These are phyloP conservation scores for Odocoileus virginianus DNA, from an alignment of 2,113 vertebrate species.

Conservation along the genomic window DNA sequence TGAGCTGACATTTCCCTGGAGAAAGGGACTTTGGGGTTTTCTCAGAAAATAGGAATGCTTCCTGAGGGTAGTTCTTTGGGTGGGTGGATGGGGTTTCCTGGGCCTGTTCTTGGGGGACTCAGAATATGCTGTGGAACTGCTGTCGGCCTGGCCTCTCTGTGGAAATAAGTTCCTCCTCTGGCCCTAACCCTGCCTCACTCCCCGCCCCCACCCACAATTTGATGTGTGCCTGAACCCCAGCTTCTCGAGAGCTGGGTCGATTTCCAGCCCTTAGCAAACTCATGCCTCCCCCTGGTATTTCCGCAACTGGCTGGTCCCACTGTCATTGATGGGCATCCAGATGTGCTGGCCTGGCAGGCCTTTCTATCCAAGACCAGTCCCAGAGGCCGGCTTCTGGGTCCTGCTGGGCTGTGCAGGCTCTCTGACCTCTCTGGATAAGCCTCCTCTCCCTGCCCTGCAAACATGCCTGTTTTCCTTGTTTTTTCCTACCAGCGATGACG, in stretches of 20 bases:
- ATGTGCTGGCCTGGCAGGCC: background rate
- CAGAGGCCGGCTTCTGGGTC: background rate
- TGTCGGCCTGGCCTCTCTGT: background rate
- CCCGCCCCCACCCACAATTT: accelerated
- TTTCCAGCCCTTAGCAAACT: background rate
- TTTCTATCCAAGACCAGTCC: background rate
- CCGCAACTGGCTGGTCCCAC: background rate
- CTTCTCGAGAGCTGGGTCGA: background rate
- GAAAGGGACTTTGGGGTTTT: background rate
- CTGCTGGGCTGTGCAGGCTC: background rate
- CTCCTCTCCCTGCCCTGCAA: background rate
- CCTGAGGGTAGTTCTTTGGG: background rate
- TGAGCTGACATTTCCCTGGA: background rate
- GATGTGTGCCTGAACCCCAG: background rate
- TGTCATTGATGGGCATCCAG: background rate
- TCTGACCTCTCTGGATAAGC: background rate
- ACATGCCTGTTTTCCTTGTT: background rate
- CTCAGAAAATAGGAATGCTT: background rate
- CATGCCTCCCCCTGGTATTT: background rate
- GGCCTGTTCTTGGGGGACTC: background rate
- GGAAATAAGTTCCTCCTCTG: background rate
- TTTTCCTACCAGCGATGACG: conserved; percentile 86
- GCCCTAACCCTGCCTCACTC: background rate
- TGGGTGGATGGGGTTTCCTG: background rate
- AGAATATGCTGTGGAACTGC: background rate